Percentiles rank a stretch among this genome's conserved stretches.
Conservation (phyloP, 2,113 vertebrate genomes). For the Callithrix jacchus region DNA sequence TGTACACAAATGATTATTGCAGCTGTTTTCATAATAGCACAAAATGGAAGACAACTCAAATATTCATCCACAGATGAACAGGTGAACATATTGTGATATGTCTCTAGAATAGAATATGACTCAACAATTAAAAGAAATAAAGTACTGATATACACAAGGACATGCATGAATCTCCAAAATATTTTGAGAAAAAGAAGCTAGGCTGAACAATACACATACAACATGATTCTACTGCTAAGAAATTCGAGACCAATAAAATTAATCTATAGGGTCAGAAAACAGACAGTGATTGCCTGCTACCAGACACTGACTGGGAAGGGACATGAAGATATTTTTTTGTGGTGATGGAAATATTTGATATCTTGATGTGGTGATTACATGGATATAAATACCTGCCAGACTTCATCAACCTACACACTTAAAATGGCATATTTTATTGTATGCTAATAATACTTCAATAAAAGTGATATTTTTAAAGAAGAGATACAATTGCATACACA, state of each 20-base stretch:
- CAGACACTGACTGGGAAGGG: background rate
- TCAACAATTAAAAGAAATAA: conserved; percentile 15
- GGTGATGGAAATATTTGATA: background rate
- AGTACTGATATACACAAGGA: background rate
- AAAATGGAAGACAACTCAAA: conserved; percentile 27
- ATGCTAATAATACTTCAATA: background rate
- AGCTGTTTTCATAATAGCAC: background rate
- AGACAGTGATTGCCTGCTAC: background rate
- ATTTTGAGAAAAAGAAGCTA: background rate
- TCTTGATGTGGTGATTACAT: conserved; percentile 11
- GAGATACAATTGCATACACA: background rate
- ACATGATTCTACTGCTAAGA: background rate
- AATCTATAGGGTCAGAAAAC: background rate
- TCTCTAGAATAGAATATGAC: background rate
- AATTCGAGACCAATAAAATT: conserved; percentile 20
- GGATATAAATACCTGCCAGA: background rate
- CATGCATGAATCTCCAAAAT: conserved; percentile 17
- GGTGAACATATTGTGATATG: background rate
- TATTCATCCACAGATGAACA: background rate
- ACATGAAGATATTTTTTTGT: background rate
- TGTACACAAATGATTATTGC: background rate
- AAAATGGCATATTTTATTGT: background rate
- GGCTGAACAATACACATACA: background rate
- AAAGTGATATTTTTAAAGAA: background rate
- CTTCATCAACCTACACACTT: background rate